phyloP scores from a whole-genome alignment of 64 coral and sea anemone species.

The Astreopora myriophthalma region DNA sequence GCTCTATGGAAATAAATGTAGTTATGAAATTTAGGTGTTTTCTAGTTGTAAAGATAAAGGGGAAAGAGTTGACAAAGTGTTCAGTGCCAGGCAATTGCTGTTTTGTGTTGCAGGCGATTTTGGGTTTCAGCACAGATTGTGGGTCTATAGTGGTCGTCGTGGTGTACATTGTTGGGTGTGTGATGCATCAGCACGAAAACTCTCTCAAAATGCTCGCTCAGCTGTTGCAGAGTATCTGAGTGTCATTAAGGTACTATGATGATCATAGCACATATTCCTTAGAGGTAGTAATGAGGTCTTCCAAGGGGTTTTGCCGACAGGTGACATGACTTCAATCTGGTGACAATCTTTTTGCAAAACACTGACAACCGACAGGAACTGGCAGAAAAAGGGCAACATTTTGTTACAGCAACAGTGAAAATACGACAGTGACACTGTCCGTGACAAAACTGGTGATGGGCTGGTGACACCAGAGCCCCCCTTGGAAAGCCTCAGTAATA shows the following conservation, averaged over 20 bases:
- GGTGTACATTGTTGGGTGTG: slow-evolving; percentile 99
- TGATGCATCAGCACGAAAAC: slow-evolving; percentile 90
- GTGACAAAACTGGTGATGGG: too few relatives aligned
- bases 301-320: too few relatives aligned
- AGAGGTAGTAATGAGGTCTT: too few relatives aligned
- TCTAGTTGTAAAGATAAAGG: background rate
- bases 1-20: background rate
- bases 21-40: background rate
- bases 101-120: slow-evolving; percentile 82
- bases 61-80: too few relatives aligned
- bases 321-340: too few relatives aligned
- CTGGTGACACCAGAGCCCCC: too few relatives aligned
- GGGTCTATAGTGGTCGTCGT: slow-evolving; percentile 99
- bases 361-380: too few relatives aligned
- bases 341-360: too few relatives aligned
- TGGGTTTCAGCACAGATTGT: slow-evolving; percentile 92
- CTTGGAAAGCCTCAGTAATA: too few relatives aligned
- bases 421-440: too few relatives aligned
- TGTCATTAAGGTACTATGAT: slow-evolving; percentile 71
- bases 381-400: too few relatives aligned
- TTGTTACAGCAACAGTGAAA: too few relatives aligned
- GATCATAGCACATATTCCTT: background rate
- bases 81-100: background rate
- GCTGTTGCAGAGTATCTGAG: slow-evolving; percentile 98
- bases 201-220: slow-evolving; percentile 89